Conservation (phyloP, 2,888 invertebrate genomes). For the Epiblema foenella region DNA sequence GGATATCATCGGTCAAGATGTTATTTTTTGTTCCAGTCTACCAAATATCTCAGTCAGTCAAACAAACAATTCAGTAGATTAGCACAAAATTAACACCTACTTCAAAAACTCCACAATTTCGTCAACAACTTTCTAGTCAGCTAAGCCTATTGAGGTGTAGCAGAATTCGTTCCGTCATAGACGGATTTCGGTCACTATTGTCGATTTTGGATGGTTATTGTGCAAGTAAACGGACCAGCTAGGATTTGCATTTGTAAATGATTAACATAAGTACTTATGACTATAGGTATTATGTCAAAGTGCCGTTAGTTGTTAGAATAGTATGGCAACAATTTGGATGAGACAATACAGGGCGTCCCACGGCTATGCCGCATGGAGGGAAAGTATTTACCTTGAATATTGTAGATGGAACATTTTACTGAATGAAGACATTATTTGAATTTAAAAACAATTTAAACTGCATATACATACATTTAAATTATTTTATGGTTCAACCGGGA, state of each 20-base stretch:
- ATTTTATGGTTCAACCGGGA: too few species aligned
- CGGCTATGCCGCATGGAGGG: too few species aligned
- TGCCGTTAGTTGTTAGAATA: conserved; percentile 2
- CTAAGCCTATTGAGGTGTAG: conserved; percentile 13
- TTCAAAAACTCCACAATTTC: conserved; percentile 6
- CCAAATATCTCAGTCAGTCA: not conserved
- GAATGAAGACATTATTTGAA: too few species aligned
- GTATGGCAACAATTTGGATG: conserved; percentile 4
- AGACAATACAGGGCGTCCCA: too few species aligned
- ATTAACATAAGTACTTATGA: conserved; percentile 22
- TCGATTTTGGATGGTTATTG: conserved; percentile 20
- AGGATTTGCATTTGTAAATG: conserved; percentile 33
- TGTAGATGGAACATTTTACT: too few species aligned
- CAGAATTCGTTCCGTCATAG: conserved; percentile 25
- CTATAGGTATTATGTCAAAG: conserved; percentile 2
- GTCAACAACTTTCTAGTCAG: conserved; percentile 24
- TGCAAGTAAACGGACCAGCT: conserved; percentile 30
- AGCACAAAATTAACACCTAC: conserved; percentile 11
- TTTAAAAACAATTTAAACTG: too few species aligned
- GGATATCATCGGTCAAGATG: not conserved
- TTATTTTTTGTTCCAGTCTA: too few species aligned
- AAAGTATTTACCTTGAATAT: too few species aligned
- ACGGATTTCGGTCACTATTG: conserved; percentile 30
- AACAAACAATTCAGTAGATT: not conserved
- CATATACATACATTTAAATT: too few species aligned